phyloP scores from a whole-genome alignment of 2,888 invertebrate genomes.

The Zygothrica quintamaculata region DNA sequence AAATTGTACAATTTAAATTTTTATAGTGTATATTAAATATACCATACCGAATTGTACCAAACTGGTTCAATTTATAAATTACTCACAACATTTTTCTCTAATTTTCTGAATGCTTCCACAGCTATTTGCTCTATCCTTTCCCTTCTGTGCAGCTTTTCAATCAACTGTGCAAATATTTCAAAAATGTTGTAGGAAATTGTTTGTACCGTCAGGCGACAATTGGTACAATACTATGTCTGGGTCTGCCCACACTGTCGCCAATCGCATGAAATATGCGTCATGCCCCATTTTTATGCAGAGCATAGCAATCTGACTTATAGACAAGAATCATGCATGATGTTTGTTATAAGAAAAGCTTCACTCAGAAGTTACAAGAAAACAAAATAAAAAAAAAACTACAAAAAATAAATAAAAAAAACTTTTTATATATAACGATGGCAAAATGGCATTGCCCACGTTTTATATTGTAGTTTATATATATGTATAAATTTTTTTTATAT shows the following conservation, averaged over 20 bases:
- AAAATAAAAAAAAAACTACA: not conserved
- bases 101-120: too few relatives aligned
- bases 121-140: too few relatives aligned
- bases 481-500: constrained; percentile 14
- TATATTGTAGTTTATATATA: constrained; percentile 35
- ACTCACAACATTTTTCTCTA: too few relatives aligned
- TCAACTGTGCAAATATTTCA: too few relatives aligned
- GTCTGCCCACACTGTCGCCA: constrained; percentile 25
- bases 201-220: constrained; percentile 10
- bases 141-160: too few relatives aligned
- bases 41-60: too few relatives aligned
- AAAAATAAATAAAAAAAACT: constrained; percentile 21
- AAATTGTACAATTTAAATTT: too few relatives aligned
- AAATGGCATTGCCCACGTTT: constrained; percentile 52
- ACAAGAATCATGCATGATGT: constrained; percentile 40
- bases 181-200: not conserved
- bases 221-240: constrained; percentile 32
- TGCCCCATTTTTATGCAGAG: constrained; percentile 34
- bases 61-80: too few relatives aligned
- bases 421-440: constrained; percentile 48
- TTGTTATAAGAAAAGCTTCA: constrained; percentile 50
- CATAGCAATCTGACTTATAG: constrained; percentile 46
- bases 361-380: not conserved
- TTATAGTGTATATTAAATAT: too few relatives aligned
- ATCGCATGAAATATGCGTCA: constrained; percentile 25